Evolutionary conservation across 2,797 vertebrate species (phyloP).

Genomic region (Alouatta caraya): DNA sequence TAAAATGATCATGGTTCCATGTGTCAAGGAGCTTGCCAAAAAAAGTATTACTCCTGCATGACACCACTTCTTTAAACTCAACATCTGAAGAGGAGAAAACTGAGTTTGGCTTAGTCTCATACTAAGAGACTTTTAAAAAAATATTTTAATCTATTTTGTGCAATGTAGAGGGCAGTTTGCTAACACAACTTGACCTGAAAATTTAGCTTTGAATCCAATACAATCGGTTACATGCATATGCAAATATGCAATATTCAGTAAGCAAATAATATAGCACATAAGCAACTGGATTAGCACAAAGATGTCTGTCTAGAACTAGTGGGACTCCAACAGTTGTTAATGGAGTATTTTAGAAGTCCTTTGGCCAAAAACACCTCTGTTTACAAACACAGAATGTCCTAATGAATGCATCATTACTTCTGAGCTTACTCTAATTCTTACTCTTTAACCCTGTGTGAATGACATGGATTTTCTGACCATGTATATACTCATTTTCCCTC

Average conservation of each 20-base stretch:
- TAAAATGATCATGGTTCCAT: neutral
- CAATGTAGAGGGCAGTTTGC: neutral
- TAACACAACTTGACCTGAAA: neutral
- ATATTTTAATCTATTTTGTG: neutral
- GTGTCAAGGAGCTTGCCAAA: neutral
- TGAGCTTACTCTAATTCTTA: neutral
- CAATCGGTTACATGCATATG: neutral
- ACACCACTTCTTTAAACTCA: neutral
- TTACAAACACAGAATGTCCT: neutral
- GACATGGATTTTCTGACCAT: neutral
- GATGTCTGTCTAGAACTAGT: neutral
- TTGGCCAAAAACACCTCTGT: neutral
- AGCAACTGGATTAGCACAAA: neutral
- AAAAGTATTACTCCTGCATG: neutral
- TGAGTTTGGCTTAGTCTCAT: constrained; percentile 1
- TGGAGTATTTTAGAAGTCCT: neutral
- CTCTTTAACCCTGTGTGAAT: neutral
- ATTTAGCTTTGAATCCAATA: neutral
- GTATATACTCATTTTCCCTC: neutral
- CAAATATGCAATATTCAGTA: neutral
- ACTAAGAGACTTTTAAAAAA: too few relatives aligned
- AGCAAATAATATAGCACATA: neutral
- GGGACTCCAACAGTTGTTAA: neutral
- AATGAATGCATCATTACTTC: neutral
- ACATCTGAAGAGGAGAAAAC: constrained; percentile 39